Percentiles rank a stretch among this genome's conserved stretches.
phyloP scores from a whole-genome alignment of 2,888 invertebrate species.

The Drosophila seclusa region DNA sequence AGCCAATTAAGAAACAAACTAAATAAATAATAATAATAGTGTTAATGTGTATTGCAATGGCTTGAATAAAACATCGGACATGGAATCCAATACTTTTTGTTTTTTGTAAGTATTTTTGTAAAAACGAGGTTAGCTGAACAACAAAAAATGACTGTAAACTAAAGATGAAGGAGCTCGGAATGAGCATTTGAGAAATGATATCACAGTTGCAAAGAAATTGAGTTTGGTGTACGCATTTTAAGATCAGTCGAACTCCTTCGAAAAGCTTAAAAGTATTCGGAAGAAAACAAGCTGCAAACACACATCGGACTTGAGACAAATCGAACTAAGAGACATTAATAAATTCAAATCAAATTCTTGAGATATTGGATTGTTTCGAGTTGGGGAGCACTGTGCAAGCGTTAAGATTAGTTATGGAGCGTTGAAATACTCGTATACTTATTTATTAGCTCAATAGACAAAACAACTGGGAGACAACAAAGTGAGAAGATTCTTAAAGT shows the following conservation, averaged over 20 bases:
- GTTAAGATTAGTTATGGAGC: conserved; percentile 12
- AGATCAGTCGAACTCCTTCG: background rate
- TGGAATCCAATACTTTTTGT: background rate
- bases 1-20: background rate
- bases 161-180: background rate
- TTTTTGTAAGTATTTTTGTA: background rate
- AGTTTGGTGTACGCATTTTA: background rate
- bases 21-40: background rate
- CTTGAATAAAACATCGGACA: background rate
- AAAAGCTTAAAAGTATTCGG: background rate
- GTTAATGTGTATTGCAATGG: background rate
- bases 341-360: background rate
- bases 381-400: conserved; percentile 34
- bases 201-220: background rate
- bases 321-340: background rate
- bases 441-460: conserved; percentile 38
- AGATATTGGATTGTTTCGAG: background rate
- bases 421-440: conserved; percentile 22
- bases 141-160: background rate
- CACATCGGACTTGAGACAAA: background rate
- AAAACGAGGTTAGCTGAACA: background rate
- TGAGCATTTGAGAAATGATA: background rate
- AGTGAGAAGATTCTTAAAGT: conserved; percentile 40
- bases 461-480: conserved; percentile 31
- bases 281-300: background rate